These are phyloP conservation scores for Whitmania pigra DNA, from an alignment of 1,140 invertebrate species.

Conservation along the genomic window DNA sequence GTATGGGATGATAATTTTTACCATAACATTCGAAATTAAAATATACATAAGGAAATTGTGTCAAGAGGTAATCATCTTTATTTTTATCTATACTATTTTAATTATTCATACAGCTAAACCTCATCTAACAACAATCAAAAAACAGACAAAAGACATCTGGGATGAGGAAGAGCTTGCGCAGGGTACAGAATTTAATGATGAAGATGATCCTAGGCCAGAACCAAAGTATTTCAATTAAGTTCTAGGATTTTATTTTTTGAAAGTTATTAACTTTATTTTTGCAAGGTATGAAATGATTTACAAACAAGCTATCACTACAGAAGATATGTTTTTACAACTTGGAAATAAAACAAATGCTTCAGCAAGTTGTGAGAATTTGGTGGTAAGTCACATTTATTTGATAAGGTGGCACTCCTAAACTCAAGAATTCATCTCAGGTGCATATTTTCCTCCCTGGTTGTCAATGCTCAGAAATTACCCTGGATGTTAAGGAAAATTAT, in stretches of 20 bases:
- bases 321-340: conserved; percentile 74
- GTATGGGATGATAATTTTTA: too few species aligned
- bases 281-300: conserved; percentile 62
- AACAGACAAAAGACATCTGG: conserved; percentile 48
- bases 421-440: conserved; percentile 37
- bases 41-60: too few species aligned
- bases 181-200: conserved; percentile 44
- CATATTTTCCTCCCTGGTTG: conserved; percentile 61
- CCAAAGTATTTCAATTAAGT: conserved; percentile 46
- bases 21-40: too few species aligned
- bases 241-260: neutral
- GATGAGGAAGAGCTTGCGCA: conserved; percentile 45
- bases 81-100: too few species aligned
- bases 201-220: conserved; percentile 51
- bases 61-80: too few species aligned
- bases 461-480: conserved; percentile 51
- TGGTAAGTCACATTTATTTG: conserved; percentile 37
- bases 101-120: neutral
- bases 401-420: neutral
- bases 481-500: conserved; percentile 56
- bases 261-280: neutral
- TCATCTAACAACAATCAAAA: conserved; percentile 23
- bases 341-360: conserved; percentile 65
- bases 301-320: conserved; percentile 66
- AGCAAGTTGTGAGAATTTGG: conserved; percentile 70